These are phyloP conservation scores for Calliopum simillimum DNA, from an alignment of 2,888 invertebrate species.

Conservation along the genomic window DNA sequence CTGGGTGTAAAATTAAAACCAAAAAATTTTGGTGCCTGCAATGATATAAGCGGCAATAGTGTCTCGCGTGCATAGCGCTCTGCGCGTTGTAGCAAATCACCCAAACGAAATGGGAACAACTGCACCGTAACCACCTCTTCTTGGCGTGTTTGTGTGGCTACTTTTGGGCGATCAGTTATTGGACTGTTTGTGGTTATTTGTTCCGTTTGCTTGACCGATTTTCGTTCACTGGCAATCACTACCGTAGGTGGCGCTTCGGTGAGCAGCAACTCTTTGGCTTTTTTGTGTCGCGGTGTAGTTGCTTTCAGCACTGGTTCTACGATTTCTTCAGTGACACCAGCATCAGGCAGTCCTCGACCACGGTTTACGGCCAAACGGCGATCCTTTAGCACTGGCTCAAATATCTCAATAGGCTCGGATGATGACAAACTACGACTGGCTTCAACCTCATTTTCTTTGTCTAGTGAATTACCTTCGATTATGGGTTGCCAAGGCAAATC, in stretches of 20 bases:
- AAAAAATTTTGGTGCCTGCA: conserved; percentile 81
- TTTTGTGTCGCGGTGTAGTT: conserved; percentile 68
- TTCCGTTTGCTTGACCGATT: conserved; percentile 45
- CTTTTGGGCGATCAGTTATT: conserved; percentile 45
- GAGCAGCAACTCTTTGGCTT: conserved; percentile 57
- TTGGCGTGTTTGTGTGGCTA: conserved; percentile 24
- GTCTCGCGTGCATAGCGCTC: conserved; percentile 85
- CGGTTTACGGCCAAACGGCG: conserved; percentile 55
- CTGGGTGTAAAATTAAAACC: conserved; percentile 67
- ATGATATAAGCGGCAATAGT: conserved; percentile 80
- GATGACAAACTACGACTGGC: conserved; percentile 60
- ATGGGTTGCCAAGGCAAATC: conserved; percentile 71
- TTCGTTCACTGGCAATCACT: conserved; percentile 7
- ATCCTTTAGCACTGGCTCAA: conserved; percentile 70
- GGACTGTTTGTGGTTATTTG: conserved; percentile 56
- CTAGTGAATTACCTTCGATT: conserved; percentile 68
- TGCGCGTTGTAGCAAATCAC: conserved; percentile 83
- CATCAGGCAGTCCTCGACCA: conserved; percentile 59
- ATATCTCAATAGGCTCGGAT: conserved; percentile 66
- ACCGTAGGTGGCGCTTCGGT: conserved; percentile 35
- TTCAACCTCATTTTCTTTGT: conserved; percentile 60
- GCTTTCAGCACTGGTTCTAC: conserved; percentile 80
- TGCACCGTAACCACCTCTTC: conserved; percentile 70
- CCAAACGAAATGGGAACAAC: conserved; percentile 81
- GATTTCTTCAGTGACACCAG: conserved; percentile 70